Conservation (phyloP, 1,140 invertebrate species). For the Anastrepha ludens region DNA sequence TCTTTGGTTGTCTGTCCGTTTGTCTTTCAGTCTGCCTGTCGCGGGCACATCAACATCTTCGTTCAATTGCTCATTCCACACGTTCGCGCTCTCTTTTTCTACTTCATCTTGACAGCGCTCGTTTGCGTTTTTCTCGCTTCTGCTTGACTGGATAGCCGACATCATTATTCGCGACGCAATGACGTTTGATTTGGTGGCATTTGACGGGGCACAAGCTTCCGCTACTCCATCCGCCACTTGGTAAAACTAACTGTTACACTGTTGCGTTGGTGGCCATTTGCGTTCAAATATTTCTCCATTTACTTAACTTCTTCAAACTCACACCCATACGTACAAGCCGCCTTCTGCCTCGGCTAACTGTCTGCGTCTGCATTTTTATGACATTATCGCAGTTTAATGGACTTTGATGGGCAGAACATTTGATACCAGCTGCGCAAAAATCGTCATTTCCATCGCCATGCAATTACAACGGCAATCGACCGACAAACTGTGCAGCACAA, state of each 20-base stretch:
- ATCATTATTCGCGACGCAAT: slow-evolving; percentile 3
- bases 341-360: neutral
- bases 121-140: neutral
- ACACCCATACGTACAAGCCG: neutral
- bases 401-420: slow-evolving; percentile 41
- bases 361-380: slow-evolving; percentile 31
- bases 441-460: neutral
- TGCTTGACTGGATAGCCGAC: slow-evolving; percentile 27
- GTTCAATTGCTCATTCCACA: neutral
- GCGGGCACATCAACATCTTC: neutral
- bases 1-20: neutral
- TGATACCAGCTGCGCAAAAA: slow-evolving; percentile 37
- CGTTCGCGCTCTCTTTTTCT: neutral
- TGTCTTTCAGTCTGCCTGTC: slow-evolving; percentile 12
- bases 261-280: slow-evolving; percentile 5
- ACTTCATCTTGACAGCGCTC: neutral
- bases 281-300: neutral
- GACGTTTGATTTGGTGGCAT: slow-evolving; percentile 33
- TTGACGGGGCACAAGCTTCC: slow-evolving; percentile 18
- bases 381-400: slow-evolving; percentile 46
- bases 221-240: slow-evolving; percentile 34
- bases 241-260: slow-evolving; percentile 34
- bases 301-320: neutral
- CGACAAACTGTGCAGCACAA: slow-evolving; percentile 17
- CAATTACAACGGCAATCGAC: slow-evolving; percentile 3